Evolutionary conservation across 2,797 vertebrate genomes (phyloP).

Genomic region (Molossus molossus): DNA sequence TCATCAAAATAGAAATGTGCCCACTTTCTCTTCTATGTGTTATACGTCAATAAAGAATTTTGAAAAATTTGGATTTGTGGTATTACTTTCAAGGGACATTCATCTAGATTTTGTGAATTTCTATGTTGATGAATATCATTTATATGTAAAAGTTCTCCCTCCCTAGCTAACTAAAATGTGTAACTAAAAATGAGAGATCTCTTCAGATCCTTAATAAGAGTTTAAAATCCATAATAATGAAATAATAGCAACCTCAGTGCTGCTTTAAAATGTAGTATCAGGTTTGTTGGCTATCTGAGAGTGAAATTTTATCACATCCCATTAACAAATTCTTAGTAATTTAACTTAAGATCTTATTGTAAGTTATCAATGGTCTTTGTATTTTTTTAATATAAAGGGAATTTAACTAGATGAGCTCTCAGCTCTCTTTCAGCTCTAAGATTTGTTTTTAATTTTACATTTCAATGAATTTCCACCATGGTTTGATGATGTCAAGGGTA

Average conservation of each 20-base stretch:
- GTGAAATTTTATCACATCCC: neutral
- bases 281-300: neutral
- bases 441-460: neutral
- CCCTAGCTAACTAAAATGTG: neutral
- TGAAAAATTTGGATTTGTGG: neutral
- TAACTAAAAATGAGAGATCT: neutral
- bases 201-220: neutral
- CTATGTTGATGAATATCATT: neutral
- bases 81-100: neutral
- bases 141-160: neutral
- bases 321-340: neutral
- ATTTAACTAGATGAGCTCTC: neutral
- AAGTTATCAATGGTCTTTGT: neutral
- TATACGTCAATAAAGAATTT: neutral
- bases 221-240: neutral
- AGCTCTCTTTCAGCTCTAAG: neutral
- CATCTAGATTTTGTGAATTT: neutral
- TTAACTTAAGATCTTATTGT: neutral
- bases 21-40: neutral
- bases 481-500: neutral
- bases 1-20: neutral
- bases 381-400: conserved; percentile 7
- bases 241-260: neutral
- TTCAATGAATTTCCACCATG: neutral
- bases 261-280: conserved; percentile 31